Evolutionary conservation across 2,113 vertebrate species (phyloP).

Genomic region (Apteryx owenii): DNA sequence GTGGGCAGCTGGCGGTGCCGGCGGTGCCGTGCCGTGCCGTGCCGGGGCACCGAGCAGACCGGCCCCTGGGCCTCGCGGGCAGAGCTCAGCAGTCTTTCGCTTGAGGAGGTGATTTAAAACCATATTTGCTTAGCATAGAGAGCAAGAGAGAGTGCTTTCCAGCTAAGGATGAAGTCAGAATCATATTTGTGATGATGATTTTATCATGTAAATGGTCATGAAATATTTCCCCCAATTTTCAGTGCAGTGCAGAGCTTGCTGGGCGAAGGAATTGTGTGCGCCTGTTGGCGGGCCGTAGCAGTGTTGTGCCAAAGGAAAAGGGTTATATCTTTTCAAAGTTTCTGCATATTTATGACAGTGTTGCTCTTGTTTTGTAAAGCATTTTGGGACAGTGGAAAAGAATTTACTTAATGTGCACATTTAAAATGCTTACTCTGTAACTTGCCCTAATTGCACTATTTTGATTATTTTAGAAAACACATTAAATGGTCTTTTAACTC

Average conservation of each 20-base stretch:
- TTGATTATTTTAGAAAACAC: conserved; percentile 15
- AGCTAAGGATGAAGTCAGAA: background rate
- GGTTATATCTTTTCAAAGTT: background rate
- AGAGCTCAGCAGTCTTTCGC: background rate
- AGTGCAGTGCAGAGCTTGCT: too few relatives aligned
- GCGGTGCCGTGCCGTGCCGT: too few relatives aligned
- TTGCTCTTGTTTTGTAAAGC: background rate
- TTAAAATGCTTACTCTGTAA: background rate
- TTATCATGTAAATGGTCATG: background rate
- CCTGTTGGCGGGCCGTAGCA: background rate
- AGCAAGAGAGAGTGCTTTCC: background rate
- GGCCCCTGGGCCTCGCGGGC: background rate
- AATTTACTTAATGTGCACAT: background rate
- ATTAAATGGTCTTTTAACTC: conserved; percentile 24
- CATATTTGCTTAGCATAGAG: background rate
- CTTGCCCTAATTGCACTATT: background rate
- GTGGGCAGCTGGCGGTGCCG: too few relatives aligned
- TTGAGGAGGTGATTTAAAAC: background rate
- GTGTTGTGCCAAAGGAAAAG: background rate
- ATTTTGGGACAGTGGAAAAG: background rate
- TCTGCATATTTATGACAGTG: background rate
- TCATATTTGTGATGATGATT: background rate
- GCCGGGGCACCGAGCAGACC: too few relatives aligned
- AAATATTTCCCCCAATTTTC: background rate
- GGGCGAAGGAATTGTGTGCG: background rate